Conservation (phyloP, 1,140 invertebrate genomes). For the Zophobas atratus region DNA sequence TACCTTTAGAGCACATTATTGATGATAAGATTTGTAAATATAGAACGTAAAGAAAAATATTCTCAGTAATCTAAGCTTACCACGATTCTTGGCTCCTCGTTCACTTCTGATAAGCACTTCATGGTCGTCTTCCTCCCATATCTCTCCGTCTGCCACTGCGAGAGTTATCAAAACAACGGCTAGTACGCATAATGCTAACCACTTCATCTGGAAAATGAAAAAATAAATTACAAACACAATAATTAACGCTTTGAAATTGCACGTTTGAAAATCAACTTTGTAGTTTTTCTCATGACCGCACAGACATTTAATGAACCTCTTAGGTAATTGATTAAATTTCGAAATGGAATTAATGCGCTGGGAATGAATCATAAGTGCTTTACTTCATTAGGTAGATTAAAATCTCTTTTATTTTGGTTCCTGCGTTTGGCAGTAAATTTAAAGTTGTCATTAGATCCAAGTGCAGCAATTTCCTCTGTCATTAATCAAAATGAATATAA, state of each 20-base stretch:
- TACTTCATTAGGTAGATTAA: background rate
- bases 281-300: too few relatives aligned
- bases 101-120: conserved; percentile 83
- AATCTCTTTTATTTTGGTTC: conserved; percentile 3
- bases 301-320: too few relatives aligned
- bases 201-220: conserved; percentile 66
- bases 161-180: conserved; percentile 68
- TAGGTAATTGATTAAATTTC: background rate
- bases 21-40: conserved; percentile 12
- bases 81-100: conserved; percentile 82
- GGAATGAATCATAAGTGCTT: background rate
- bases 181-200: conserved; percentile 68
- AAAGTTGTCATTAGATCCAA: conserved; percentile 4
- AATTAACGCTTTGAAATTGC: conserved; percentile 17
- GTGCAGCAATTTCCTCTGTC: conserved; percentile 28
- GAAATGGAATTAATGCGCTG: background rate
- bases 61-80: conserved; percentile 64
- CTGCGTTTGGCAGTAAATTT: conserved; percentile 15
- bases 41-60: conserved; percentile 12
- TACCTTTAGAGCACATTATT: background rate
- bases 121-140: conserved; percentile 82
- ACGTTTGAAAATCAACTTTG: background rate
- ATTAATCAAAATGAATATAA: conserved; percentile 35
- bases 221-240: conserved; percentile 16
- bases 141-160: conserved; percentile 72